phyloP scores from a whole-genome alignment of 2,888 invertebrate species.

The Machimus atricapillus region DNA sequence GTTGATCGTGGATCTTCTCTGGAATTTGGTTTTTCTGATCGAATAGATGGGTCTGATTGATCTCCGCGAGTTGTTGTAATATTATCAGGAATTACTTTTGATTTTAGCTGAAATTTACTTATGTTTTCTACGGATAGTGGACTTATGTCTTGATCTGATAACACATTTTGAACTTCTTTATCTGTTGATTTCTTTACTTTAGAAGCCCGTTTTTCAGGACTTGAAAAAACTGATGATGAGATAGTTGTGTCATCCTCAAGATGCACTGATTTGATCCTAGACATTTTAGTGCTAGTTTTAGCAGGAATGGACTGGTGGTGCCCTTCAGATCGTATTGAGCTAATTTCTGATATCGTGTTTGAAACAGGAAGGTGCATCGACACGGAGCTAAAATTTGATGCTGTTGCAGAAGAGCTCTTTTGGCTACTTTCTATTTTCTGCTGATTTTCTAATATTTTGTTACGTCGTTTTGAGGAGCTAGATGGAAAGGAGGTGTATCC shows the following conservation, averaged over 20 bases:
- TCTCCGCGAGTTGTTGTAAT: neutral
- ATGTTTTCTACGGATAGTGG: constrained; percentile 52
- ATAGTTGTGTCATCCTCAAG: constrained; percentile 53
- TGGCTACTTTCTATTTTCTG: neutral
- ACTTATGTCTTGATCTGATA: constrained; percentile 47
- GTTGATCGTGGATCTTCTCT: neutral
- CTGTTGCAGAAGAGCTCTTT: constrained; percentile 50
- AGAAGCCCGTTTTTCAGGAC: constrained; percentile 50
- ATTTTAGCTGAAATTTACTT: constrained; percentile 45
- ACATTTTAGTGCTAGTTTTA: neutral
- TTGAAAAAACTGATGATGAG: constrained; percentile 53
- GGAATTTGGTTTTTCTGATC: neutral
- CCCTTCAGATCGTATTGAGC: constrained; percentile 49
- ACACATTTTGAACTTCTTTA: neutral
- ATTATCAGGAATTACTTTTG: neutral
- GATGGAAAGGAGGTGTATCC: neutral
- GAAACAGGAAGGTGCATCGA: constrained; percentile 52
- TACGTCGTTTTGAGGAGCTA: neutral
- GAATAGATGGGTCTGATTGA: neutral
- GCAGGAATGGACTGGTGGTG: neutral
- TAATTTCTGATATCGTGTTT: constrained; percentile 51
- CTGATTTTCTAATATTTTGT: neutral
- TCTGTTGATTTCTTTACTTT: neutral
- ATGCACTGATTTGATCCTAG: neutral
- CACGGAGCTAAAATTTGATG: constrained; percentile 53